phyloP scores from a whole-genome alignment of 1,140 invertebrate species.

The Drosophila equinoxialis region DNA sequence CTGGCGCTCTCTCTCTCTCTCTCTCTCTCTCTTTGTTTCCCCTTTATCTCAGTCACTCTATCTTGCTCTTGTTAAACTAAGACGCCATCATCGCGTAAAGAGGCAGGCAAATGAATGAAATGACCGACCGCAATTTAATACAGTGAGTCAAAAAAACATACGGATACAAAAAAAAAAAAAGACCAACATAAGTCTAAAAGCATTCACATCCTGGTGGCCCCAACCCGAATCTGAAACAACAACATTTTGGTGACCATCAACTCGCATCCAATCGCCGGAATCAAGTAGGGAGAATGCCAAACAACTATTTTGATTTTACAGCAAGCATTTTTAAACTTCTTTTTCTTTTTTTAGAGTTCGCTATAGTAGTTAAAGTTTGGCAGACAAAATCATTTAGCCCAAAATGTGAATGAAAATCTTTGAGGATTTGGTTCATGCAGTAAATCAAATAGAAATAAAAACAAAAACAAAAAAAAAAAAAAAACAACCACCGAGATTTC shows the following conservation, averaged over 20 bases:
- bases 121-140: conserved; percentile 22
- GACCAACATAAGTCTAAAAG: not conserved
- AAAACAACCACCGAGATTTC: not conserved
- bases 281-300: too few relatives aligned
- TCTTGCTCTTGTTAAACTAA: conserved; percentile 38
- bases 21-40: not conserved
- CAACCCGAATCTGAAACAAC: too few relatives aligned
- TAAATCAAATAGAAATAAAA: not conserved
- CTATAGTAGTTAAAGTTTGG: too few relatives aligned
- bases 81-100: conserved; percentile 56
- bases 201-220: not conserved
- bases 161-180: not conserved
- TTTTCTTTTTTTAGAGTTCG: too few relatives aligned
- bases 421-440: not conserved
- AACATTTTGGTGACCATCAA: too few relatives aligned
- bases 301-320: too few relatives aligned
- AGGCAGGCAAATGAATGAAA: conserved; percentile 56
- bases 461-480: not conserved
- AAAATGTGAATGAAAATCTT: conserved; percentile 6
- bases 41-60: not conserved
- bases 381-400: not conserved
- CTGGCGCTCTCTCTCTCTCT: conserved; percentile 9
- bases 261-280: too few relatives aligned
- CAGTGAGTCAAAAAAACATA: conserved; percentile 35
- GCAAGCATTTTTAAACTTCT: too few relatives aligned